Percentiles rank a stretch among this genome's conserved stretches.
Evolutionary conservation across 64 coral and sea anemone genomes (phyloP).

Genomic region (Astreopora myriophthalma): DNA sequence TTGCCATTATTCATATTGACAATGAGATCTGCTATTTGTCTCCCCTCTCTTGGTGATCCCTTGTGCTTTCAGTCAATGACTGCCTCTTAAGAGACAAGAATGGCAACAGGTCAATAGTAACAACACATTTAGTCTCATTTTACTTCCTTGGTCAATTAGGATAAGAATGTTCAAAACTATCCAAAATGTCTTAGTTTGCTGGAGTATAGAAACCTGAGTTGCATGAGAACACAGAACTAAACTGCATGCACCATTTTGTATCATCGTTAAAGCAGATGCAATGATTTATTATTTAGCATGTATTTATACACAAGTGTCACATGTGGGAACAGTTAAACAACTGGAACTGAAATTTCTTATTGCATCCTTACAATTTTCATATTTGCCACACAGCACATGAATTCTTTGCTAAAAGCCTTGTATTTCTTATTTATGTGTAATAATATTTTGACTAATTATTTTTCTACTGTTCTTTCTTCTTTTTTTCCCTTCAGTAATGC

Average conservation of each 20-base stretch:
- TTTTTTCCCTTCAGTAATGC: background rate
- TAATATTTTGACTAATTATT: slow-evolving; percentile 42
- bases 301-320: background rate
- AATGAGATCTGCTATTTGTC: no score
- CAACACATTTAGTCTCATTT: no score
- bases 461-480: background rate
- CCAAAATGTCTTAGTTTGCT: no score
- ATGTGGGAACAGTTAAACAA: background rate
- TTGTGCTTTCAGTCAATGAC: no score
- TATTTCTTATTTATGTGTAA: slow-evolving; percentile 38
- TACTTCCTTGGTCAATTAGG: no score
- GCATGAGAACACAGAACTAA: background rate
- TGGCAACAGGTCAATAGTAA: no score
- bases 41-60: no score
- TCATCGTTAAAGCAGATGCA: background rate
- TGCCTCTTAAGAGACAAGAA: no score
- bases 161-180: no score
- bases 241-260: background rate
- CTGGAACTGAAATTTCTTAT: background rate
- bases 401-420: background rate
- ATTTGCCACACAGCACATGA: background rate
- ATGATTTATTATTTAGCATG: slow-evolving; percentile 9
- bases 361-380: background rate
- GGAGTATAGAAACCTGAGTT: background rate
- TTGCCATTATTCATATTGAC: no score